phyloP scores from a whole-genome alignment of 2,888 invertebrate genomes.

The Lycaena phlaeas region DNA sequence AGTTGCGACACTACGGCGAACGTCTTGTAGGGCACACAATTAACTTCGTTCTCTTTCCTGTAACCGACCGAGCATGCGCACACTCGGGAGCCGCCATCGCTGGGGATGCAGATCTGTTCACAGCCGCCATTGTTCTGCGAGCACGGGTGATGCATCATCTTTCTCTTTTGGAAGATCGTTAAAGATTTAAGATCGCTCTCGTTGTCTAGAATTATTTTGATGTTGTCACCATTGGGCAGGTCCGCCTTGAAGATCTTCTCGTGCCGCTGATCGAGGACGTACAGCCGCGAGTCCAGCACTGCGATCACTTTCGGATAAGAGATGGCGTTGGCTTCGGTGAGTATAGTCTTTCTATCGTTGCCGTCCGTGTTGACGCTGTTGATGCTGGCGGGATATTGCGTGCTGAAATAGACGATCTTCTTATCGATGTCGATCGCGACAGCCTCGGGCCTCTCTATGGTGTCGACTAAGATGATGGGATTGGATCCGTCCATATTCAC shows the following conservation, averaged over 20 bases:
- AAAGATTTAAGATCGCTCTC: slow-evolving; percentile 90
- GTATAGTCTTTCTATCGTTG: slow-evolving; percentile 76
- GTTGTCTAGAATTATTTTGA: slow-evolving; percentile 84
- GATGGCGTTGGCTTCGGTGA: slow-evolving; percentile 80
- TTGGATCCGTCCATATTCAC: slow-evolving; percentile 95
- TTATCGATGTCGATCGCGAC: slow-evolving; percentile 88
- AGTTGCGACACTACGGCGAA: slow-evolving; percentile 95
- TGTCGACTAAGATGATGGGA: slow-evolving; percentile 79
- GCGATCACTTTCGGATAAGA: slow-evolving; percentile 86
- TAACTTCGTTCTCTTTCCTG: slow-evolving; percentile 82
- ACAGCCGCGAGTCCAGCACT: slow-evolving; percentile 85
- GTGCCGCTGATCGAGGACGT: slow-evolving; percentile 89
- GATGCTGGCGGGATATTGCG: slow-evolving; percentile 81
- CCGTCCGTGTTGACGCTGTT: slow-evolving; percentile 83
- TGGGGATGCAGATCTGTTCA: slow-evolving; percentile 94
- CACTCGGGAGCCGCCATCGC: slow-evolving; percentile 79
- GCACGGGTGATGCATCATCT: slow-evolving; percentile 88
- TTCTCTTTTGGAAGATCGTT: slow-evolving; percentile 89
- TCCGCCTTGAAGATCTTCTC: slow-evolving; percentile 92
- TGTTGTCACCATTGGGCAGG: slow-evolving; percentile 84
- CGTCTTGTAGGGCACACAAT: slow-evolving; percentile 86
- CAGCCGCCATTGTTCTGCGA: slow-evolving; percentile 91
- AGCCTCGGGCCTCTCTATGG: slow-evolving; percentile 84
- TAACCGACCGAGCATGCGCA: slow-evolving; percentile 96
- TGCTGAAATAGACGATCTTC: slow-evolving; percentile 91